Evolutionary conservation across 2,888 invertebrate species (phyloP).

Genomic region (Drosophila birchii): DNA sequence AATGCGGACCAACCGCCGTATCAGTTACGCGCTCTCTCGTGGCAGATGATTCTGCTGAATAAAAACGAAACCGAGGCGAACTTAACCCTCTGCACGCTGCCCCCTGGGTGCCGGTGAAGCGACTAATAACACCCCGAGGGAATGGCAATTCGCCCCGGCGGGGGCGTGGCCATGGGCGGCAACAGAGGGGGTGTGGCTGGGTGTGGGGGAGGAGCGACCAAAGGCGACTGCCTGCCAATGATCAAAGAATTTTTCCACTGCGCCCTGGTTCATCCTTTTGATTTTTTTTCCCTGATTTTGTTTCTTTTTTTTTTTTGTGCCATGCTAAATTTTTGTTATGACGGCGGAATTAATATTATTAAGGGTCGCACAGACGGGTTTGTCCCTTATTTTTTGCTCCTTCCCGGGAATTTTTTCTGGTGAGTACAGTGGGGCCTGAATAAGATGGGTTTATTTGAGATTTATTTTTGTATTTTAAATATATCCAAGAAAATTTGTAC

Average conservation of each 20-base stretch:
- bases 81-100: constrained; percentile 19
- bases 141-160: constrained; percentile 42
- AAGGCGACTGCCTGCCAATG: constrained; percentile 66
- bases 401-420: background rate
- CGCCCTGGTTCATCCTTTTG: constrained; percentile 53
- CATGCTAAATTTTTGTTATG: constrained; percentile 71
- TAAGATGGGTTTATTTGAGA: too few species aligned
- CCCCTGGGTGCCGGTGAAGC: constrained; percentile 58
- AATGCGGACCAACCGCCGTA: constrained; percentile 38
- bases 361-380: constrained; percentile 64
- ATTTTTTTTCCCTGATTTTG: constrained; percentile 7
- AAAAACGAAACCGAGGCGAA: constrained; percentile 47
- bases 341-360: constrained; percentile 80
- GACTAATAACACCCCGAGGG: constrained; percentile 83
- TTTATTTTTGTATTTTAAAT: background rate
- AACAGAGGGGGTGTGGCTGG: constrained; percentile 29
- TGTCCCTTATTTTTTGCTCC: constrained; percentile 16
- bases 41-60: constrained; percentile 61
- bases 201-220: constrained; percentile 4
- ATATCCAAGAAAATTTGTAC: too few species aligned
- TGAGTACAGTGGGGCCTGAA: background rate
- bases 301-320: constrained; percentile 24
- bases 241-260: constrained; percentile 71
- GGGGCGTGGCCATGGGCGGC: constrained; percentile 26
- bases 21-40: constrained; percentile 69